Base-by-base conservation (phyloP, 2,113 vertebrate species). In the Erythrocercus mccallii region DNA sequence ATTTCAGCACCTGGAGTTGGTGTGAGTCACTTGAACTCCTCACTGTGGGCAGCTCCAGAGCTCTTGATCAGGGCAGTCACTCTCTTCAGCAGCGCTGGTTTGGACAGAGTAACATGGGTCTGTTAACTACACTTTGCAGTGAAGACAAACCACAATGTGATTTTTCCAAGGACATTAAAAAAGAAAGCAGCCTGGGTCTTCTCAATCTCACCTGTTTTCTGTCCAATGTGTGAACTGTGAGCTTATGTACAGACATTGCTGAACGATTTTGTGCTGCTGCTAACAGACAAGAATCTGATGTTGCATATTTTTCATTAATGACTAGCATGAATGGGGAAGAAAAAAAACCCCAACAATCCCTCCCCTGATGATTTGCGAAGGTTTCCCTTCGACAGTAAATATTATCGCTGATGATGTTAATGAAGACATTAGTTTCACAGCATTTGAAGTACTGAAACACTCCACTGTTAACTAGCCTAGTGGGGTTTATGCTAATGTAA, bases 401-500 rank as follows among this genome's bases (percentile, higher is more conserved):
- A 86, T 95, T 89, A 91, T 95, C 37, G 2, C 81, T 89, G 85
- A 95, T 95, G 73, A 90, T 71, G 54, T 56, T 95, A 64, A 82
- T 92, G 78, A 95, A 87, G 88, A 95, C 80, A 68, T 92, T 60
- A 79, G 81, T 87, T 91, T 91, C 95, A 94, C 60, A 64, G 45
- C 88, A 71, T 95, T 58, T 54, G 85, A 92, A 82, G 53, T 80
- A 56, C 61, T 74, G 33, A 81, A 88, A 91, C 93, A 57, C 71
- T 96, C 80, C 83, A 64, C 65, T 91, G 69, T 90, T 62, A 91
- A 92, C 38, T 95, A 62, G 74, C 86, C 95, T 91, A 68, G 94
- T 94, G 96, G 94, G 94, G 95, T 91, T 85, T 84, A 72, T 95
- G 78, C 25, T 78, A 91, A 72, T 92, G 90, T 90, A 83, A 94